Percentiles rank a stretch among this genome's conserved stretches.
phyloP scores from a whole-genome alignment of 2,113 vertebrate species.

The Podarcis muralis region DNA sequence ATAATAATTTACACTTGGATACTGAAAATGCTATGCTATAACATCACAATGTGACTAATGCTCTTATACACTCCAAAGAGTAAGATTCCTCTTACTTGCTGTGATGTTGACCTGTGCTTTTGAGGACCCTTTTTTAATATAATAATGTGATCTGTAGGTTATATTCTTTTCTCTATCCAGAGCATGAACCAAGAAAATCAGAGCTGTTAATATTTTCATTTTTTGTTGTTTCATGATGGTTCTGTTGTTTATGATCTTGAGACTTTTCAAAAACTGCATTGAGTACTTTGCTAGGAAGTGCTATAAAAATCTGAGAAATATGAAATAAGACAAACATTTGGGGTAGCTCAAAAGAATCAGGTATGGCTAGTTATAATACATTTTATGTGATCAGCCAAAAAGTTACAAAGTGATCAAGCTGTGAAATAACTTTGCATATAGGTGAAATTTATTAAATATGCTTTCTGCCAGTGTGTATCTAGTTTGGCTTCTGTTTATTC shows the following conservation, averaged over 20 bases:
- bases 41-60: not conserved
- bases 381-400: not conserved
- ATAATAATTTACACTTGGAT: not conserved
- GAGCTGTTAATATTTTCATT: not conserved
- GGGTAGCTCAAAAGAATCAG: no score
- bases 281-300: not conserved
- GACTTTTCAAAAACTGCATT: not conserved
- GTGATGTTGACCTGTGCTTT: not conserved
- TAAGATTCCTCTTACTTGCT: not conserved
- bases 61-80: not conserved
- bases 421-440: not conserved
- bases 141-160: not conserved
- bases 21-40: not conserved
- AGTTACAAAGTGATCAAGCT: not conserved
- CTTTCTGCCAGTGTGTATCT: not conserved
- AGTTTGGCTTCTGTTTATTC: not conserved
- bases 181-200: not conserved
- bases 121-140: not conserved
- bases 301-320: not conserved
- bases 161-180: not conserved
- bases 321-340: not conserved
- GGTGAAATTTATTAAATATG: not conserved
- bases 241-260: not conserved
- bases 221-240: not conserved
- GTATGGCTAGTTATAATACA: not conserved